Conservation (phyloP, 2,113 vertebrate genomes). For the Lasiurus cinereus region DNA sequence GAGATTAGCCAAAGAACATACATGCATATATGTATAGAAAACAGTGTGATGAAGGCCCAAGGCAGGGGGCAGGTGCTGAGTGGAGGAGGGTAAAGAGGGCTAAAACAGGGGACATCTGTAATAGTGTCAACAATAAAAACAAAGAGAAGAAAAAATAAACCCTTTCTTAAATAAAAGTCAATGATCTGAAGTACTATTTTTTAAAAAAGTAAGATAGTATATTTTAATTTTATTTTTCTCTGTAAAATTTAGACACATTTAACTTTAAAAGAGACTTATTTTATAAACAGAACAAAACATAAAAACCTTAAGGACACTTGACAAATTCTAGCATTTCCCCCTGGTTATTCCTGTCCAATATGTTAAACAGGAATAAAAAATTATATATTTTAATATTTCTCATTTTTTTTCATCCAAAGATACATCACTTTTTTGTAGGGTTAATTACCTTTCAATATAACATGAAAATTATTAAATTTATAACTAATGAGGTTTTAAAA, state of each 20-base stretch:
- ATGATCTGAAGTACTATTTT: too few relatives aligned
- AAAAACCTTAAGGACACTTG: neutral
- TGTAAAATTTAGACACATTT: neutral
- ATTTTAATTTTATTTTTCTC: neutral
- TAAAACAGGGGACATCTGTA: neutral
- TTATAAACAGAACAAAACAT: constrained; percentile 18
- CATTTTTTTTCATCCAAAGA: constrained; percentile 16
- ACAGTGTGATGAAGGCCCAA: too few relatives aligned
- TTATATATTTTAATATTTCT: constrained; percentile 1
- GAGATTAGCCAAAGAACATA: too few relatives aligned
- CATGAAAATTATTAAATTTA: constrained; percentile 16
- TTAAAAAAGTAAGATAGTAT: neutral
- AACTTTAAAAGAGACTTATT: neutral
- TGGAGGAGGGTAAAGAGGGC: too few relatives aligned
- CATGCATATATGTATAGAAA: too few relatives aligned
- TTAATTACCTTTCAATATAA: constrained; percentile 2
- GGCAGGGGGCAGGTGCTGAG: too few relatives aligned
- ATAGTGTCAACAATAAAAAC: neutral
- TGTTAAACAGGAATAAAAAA: neutral
- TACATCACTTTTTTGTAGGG: neutral
- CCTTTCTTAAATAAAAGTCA: too few relatives aligned
- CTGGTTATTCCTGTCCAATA: neutral
- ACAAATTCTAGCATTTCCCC: neutral
- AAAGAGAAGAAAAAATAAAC: neutral
- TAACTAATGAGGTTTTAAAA: constrained; percentile 42